These are phyloP conservation scores for Drosophila pseudoobscura DNA, from an alignment of 1,140 invertebrate genomes.

Conservation along the genomic window DNA sequence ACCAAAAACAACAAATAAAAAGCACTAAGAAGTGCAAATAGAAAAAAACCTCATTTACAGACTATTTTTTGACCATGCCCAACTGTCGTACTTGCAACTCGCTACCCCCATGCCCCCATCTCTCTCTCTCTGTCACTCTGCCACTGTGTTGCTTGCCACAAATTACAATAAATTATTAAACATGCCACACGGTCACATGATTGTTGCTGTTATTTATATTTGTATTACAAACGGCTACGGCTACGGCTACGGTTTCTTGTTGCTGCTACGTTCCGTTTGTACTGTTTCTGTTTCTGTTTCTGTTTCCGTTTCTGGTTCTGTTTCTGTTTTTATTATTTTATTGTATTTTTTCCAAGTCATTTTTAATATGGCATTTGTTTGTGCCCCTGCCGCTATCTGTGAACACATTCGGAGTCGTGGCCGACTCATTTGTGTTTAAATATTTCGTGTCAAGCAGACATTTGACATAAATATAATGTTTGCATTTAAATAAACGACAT, in stretches of 20 bases:
- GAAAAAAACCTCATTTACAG: slow-evolving; percentile 58
- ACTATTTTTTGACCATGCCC: slow-evolving; percentile 38
- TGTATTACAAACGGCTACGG: slow-evolving; percentile 24
- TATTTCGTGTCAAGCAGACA: slow-evolving; percentile 82
- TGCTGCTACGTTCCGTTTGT: slow-evolving; percentile 29
- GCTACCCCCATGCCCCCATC: neutral
- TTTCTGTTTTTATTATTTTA: slow-evolving; percentile 20
- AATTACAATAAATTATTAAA: slow-evolving; percentile 82
- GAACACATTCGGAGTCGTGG: neutral
- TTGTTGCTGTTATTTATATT: slow-evolving; percentile 69
- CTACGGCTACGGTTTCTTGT: slow-evolving; percentile 10
- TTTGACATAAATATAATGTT: slow-evolving; percentile 83
- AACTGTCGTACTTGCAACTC: too few species aligned
- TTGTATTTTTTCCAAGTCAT: slow-evolving; percentile 44
- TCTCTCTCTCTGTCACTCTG: slow-evolving; percentile 11
- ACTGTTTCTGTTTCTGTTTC: slow-evolving; percentile 47
- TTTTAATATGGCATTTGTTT: slow-evolving; percentile 59
- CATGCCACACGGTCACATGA: slow-evolving; percentile 58
- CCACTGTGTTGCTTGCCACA: slow-evolving; percentile 48
- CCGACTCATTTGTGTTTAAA: slow-evolving; percentile 74
- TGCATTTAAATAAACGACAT: slow-evolving; percentile 78
- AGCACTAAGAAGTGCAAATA: slow-evolving; percentile 24
- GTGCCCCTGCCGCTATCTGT: slow-evolving; percentile 43
- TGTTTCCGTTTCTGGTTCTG: slow-evolving; percentile 8
- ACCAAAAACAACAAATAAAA: slow-evolving; percentile 20